Evolutionary conservation across 2,797 vertebrate species (phyloP).

Genomic region (Rhinatrema bivittatum): DNA sequence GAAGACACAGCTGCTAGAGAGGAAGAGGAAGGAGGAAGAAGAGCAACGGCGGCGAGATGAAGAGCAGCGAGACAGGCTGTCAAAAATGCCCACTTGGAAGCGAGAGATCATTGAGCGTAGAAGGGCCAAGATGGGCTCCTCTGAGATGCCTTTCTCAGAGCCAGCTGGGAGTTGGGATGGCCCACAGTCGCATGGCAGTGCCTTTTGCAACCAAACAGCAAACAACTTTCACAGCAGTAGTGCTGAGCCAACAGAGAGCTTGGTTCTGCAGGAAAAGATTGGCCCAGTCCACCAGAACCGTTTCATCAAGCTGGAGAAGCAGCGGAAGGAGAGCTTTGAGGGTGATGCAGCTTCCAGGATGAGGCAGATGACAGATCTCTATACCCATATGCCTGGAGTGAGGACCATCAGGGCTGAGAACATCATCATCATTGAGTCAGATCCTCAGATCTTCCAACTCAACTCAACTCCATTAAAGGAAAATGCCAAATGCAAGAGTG

Average conservation of each 20-base stretch:
- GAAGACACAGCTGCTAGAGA: slow-evolving; percentile 82
- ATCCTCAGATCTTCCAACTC: slow-evolving; percentile 10
- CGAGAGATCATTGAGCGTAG: slow-evolving; percentile 78
- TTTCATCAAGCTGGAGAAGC: slow-evolving; percentile 61
- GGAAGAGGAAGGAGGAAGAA: slow-evolving; percentile 76
- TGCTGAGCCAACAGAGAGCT: slow-evolving; percentile 16
- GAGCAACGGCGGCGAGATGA: slow-evolving; percentile 63
- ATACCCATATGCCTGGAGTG: slow-evolving; percentile 31
- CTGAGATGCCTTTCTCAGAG: slow-evolving; percentile 20
- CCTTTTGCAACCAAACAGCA: slow-evolving; percentile 22
- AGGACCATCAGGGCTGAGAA: slow-evolving; percentile 63
- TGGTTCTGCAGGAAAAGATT: slow-evolving; percentile 69
- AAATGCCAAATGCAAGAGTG: neutral
- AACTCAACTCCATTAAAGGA: neutral
- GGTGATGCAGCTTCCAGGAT: slow-evolving; percentile 48
- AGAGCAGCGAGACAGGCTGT: slow-evolving; percentile 71
- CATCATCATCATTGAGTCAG: slow-evolving; percentile 66
- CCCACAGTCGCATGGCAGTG: slow-evolving; percentile 32
- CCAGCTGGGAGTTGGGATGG: slow-evolving; percentile 27
- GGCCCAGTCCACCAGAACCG: slow-evolving; percentile 70
- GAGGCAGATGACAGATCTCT: slow-evolving; percentile 15
- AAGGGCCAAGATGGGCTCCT: slow-evolving; percentile 62
- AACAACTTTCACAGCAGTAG: neutral
- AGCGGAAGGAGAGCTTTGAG: slow-evolving; percentile 36
- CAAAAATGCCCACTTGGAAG: slow-evolving; percentile 85